Base-by-base conservation (phyloP, 2,113 vertebrate genomes). In the Myrmophylax atrothorax region DNA sequence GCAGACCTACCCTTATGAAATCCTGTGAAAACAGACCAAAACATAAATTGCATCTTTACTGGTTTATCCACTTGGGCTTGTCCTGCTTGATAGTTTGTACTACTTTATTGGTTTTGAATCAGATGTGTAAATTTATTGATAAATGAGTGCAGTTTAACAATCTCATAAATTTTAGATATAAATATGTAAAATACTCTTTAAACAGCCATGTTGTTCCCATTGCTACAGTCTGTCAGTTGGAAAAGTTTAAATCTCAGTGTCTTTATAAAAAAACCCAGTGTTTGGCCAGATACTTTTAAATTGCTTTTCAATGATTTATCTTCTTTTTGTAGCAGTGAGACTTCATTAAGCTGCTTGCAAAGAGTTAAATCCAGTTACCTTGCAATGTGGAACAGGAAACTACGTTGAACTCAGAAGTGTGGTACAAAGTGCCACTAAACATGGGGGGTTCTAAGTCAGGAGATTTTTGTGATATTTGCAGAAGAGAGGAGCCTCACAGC, bases 1-100 rank as follows among this genome's bases (percentile, higher is more conserved):
- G 50, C 42, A 94, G 44, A 90, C 50, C 29, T 59, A 73, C 75
- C 75, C 64, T 93, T 93, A 85, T 64, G 91, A 97, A 96, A 95
- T 84, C 63, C 38, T 7, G 3, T 55, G 52, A 56, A 96, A 96
- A 91, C 20, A 69, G 44, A 77, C 55, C 88, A 78, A 97, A 95
- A 63, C 46, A 95, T 96, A 97, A 94, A 97, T 90, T 95, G 53
- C 15, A 42, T 42, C 50, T 88, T 92, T 73, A 72, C 55, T 35
- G 8, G 19, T 89, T 87, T 82, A 82, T 25, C 37, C 13, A 93
- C 78, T 93, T 87, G 31, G 64, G 50, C 6, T 73, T 84, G 15
- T 40, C 38, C 29, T 92, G 49, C 25, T 70, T 87, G 33, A 91
- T n/a, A 38, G 25, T 38, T 23, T 44, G 5, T 11, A 35, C 2